phyloP scores from a whole-genome alignment of 2,797 vertebrate species.

The Threskiornis aethiopicus region DNA sequence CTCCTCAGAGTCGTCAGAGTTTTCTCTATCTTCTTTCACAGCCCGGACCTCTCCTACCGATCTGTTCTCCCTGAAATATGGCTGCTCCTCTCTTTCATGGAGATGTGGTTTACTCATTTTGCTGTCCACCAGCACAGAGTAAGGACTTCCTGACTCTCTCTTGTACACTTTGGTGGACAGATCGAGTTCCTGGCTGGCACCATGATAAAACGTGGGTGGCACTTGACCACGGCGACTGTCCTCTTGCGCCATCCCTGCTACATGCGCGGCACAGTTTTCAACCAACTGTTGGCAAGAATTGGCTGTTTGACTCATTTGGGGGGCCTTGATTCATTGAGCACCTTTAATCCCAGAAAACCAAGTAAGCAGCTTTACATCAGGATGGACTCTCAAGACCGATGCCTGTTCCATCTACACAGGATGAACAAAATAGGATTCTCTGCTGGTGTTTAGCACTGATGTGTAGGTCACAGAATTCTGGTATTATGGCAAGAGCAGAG shows the following conservation, averaged over 20 bases:
- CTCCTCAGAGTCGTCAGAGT: conserved; percentile 82
- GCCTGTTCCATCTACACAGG: conserved; percentile 58
- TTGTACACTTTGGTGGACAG: conserved; percentile 92
- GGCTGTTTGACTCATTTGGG: conserved; percentile 76
- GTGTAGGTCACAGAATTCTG: conserved; percentile 22
- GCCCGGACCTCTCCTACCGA: conserved; percentile 72
- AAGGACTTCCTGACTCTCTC: conserved; percentile 89
- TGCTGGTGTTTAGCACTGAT: conserved; percentile 50
- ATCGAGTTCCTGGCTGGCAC: conserved; percentile 86
- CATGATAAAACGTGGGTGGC: conserved; percentile 85
- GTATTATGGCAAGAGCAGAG: conserved; percentile 57
- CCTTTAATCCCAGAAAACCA: conserved; percentile 66
- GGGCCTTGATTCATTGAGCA: conserved; percentile 58
- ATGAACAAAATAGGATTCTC: conserved; percentile 9
- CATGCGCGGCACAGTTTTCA: conserved; percentile 82
- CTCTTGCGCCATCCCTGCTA: conserved; percentile 91
- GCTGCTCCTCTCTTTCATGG: conserved; percentile 78
- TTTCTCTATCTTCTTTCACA: conserved; percentile 85
- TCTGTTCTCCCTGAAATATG: conserved; percentile 80
- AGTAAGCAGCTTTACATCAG: conserved; percentile 77
- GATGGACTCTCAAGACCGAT: conserved; percentile 15
- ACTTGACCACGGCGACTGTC: conserved; percentile 83
- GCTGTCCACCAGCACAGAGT: conserved; percentile 89
- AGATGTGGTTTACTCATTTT: conserved; percentile 85
- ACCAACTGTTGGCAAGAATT: conserved; percentile 86